phyloP scores from a whole-genome alignment of 2,113 vertebrate genomes.

The Rattus norvegicus region GRCr8 NC_086036.1:84627501-84628000 shows the following conservation, averaged over 20 bases:
- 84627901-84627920: background rate
- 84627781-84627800: background rate
- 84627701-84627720: background rate
- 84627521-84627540: too few relatives aligned
- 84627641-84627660: background rate
- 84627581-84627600: background rate
- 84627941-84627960: background rate
- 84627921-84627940: background rate
- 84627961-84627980: background rate
- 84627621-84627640: background rate
- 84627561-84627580: too few relatives aligned
- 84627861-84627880: background rate
- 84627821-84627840: background rate
- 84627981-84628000: background rate
- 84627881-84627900: background rate
- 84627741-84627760: background rate
- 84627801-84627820: background rate
- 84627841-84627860: background rate
- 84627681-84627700: background rate
- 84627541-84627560: too few relatives aligned
- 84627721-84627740: background rate
- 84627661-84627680: background rate
- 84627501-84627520: too few relatives aligned
- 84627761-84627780: background rate
- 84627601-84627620: background rate